Evolutionary conservation across 2,888 invertebrate genomes (phyloP).

Genomic region (Tenthredo mesomela): DNA sequence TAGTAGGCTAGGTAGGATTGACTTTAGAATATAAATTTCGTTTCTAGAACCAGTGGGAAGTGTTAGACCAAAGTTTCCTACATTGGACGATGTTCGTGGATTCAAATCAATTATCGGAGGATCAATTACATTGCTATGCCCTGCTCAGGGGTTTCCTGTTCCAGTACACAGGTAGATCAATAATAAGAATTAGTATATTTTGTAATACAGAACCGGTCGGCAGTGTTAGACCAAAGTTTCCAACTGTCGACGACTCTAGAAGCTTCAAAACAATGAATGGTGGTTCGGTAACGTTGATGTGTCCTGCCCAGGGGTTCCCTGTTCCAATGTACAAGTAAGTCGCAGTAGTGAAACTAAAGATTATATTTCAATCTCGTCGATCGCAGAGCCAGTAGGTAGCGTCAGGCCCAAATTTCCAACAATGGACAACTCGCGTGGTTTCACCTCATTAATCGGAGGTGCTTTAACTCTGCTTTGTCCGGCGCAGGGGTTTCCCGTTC

Average conservation of each 20-base stretch:
- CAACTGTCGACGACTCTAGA: conserved; percentile 74
- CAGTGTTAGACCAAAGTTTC: conserved; percentile 82
- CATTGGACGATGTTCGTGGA: conserved; percentile 82
- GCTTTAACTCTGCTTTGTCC: conserved; percentile 80
- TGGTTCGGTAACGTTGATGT: conserved; percentile 82
- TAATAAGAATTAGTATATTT: conserved; percentile 53
- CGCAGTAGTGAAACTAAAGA: conserved; percentile 48
- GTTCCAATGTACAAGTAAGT: conserved; percentile 81
- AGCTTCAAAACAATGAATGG: conserved; percentile 67
- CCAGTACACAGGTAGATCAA: conserved; percentile 81
- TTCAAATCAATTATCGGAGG: conserved; percentile 79
- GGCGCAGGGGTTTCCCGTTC: conserved; percentile 81
- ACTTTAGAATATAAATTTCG: conserved; percentile 56
- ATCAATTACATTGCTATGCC: conserved; percentile 82
- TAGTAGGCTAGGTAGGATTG: conserved; percentile 38
- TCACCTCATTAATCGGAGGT: conserved; percentile 67
- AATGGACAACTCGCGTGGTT: conserved; percentile 75
- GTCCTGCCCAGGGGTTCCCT: conserved; percentile 87
- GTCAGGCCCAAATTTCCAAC: conserved; percentile 83
- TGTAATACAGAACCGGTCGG: conserved; percentile 80
- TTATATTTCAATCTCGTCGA: conserved; percentile 53
- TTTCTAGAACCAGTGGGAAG: conserved; percentile 85
- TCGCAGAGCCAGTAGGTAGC: conserved; percentile 88
- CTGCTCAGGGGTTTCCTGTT: conserved; percentile 85
- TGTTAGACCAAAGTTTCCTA: conserved; percentile 84